Evolutionary conservation across 2,113 vertebrate species (phyloP).

Genomic region (Aix galericulata): DNA sequence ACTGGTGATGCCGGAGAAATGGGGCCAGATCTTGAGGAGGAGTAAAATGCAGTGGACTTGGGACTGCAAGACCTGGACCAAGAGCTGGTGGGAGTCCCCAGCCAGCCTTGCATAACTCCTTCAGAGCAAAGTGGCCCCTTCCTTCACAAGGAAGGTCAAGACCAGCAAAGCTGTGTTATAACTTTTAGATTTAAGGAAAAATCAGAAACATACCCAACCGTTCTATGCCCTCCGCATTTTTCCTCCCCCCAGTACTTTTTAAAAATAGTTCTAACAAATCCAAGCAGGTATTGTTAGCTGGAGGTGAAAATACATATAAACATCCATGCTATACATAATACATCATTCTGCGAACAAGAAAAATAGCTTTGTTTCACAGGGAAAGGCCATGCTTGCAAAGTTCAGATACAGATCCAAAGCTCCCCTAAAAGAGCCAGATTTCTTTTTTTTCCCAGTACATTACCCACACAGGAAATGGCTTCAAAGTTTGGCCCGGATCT

Average conservation of each 20-base stretch:
- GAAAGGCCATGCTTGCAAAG: not conserved
- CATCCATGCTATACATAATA: slow-evolving; percentile 17
- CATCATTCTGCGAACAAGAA: slow-evolving; percentile 29
- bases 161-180: not conserved
- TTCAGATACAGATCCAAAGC: slow-evolving; percentile 30
- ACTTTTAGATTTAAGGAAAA: slow-evolving; percentile 7
- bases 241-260: slow-evolving; percentile 40
- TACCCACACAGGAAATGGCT: slow-evolving; percentile 27
- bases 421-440: not conserved
- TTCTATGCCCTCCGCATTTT: not conserved
- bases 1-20: not conserved
- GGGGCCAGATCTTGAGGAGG: not conserved
- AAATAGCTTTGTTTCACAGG: not conserved
- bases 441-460: not conserved
- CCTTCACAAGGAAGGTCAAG: not conserved
- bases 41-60: not conserved
- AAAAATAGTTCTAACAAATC: slow-evolving; percentile 39
- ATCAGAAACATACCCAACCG: not conserved
- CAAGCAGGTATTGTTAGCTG: slow-evolving; percentile 49
- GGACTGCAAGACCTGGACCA: not conserved
- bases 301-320: slow-evolving; percentile 59
- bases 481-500: not conserved
- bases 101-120: not conserved
- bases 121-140: not conserved
- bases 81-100: not conserved